Conservation (phyloP, 2,888 invertebrate genomes). For the Polyommatus icarus region DNA sequence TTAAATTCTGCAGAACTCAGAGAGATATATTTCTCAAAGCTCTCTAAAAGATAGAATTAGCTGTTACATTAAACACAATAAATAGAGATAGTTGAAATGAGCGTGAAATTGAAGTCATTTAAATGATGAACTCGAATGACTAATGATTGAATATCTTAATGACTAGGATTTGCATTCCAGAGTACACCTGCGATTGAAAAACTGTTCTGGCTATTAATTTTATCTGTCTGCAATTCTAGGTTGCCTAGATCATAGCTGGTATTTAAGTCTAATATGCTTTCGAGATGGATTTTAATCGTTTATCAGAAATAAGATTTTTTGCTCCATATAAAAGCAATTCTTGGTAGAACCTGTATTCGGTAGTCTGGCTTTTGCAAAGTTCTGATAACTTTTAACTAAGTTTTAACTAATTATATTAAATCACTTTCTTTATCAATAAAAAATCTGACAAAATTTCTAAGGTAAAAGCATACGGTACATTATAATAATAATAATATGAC, state of each 20-base stretch:
- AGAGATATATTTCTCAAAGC: not conserved
- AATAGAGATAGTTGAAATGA: slow-evolving; percentile 17
- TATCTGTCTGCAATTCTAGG: slow-evolving; percentile 8
- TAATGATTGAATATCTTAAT: slow-evolving; percentile 21
- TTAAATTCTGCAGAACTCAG: not conserved
- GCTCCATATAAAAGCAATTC: not conserved
- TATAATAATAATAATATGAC: no score
- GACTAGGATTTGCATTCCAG: slow-evolving; percentile 28
- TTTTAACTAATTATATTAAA: no score
- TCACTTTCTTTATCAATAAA: no score
- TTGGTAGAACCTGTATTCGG: not conserved
- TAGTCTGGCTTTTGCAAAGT: no score
- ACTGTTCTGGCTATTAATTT: slow-evolving; percentile 28
- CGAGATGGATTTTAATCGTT: not conserved
- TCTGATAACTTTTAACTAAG: no score
- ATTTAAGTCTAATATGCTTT: not conserved
- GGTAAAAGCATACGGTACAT: no score
- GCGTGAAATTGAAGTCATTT: slow-evolving; percentile 28
- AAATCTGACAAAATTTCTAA: no score
- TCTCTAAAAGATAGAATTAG: not conserved
- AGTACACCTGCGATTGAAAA: slow-evolving; percentile 30
- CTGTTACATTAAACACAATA: not conserved
- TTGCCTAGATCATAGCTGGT: not conserved
- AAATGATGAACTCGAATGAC: slow-evolving; percentile 13
- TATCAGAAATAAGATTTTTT: not conserved